Evolutionary conservation across 2,797 vertebrate species (phyloP).

Genomic region (Falco biarmicus): DNA sequence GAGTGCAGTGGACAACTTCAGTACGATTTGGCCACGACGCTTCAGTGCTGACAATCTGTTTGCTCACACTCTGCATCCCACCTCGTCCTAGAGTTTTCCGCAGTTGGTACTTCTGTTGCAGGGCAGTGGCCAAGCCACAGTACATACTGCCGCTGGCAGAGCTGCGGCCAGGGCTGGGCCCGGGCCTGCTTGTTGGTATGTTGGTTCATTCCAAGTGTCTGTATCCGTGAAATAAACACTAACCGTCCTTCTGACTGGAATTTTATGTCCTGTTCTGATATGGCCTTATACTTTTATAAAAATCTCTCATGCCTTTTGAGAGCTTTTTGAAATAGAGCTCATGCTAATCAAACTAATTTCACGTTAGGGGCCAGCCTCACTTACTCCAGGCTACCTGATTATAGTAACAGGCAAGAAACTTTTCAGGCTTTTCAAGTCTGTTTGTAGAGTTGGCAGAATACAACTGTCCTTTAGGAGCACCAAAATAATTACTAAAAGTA

Average conservation of each 20-base stretch:
- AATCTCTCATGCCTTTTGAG: not conserved
- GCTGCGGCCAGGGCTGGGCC: not conserved
- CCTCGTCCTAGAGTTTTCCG: rapidly evolving
- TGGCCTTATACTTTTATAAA: rapidly evolving
- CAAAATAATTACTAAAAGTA: not conserved
- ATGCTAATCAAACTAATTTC: not conserved
- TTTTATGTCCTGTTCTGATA: not conserved
- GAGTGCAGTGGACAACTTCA: not conserved
- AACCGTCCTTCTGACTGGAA: not conserved
- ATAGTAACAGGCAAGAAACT: not conserved
- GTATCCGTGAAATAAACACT: not conserved
- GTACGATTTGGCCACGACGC: rapidly evolving
- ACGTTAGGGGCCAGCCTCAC: not conserved
- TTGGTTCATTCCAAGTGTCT: not conserved
- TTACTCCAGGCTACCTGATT: not conserved
- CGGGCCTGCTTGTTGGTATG: not conserved
- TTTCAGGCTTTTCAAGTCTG: not conserved
- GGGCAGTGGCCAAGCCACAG: not conserved
- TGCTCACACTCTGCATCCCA: not conserved
- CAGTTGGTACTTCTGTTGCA: rapidly evolving
- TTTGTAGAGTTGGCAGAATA: not conserved
- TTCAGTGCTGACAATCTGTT: not conserved
- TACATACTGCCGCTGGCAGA: not conserved
- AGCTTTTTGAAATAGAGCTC: not conserved
- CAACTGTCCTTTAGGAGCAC: not conserved